Evolutionary conservation across 2,888 invertebrate genomes (phyloP).

Genomic region (Tenthredo notha): DNA sequence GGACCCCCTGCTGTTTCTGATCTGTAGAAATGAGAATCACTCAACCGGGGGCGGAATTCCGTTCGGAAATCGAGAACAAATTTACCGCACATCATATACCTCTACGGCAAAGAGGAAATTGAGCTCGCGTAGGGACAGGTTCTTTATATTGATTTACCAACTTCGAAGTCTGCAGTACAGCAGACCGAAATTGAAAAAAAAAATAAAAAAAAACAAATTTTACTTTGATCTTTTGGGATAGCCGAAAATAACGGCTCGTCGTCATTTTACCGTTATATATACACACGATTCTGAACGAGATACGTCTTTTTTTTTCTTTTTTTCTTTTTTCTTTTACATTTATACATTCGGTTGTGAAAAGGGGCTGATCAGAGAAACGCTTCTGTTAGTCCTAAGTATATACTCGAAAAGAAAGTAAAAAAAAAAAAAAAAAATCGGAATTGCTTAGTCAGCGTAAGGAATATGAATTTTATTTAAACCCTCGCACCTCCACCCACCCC

Average conservation of each 20-base stretch:
- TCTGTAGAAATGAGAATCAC: neutral
- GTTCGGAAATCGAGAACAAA: constrained; percentile 17
- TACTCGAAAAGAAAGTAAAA: neutral
- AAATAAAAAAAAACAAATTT: neutral
- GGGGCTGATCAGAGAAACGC: neutral
- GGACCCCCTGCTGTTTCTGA: neutral
- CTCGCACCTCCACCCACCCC: neutral
- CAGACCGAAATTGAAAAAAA: neutral
- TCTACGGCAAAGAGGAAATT: constrained; percentile 4
- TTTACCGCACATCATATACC: constrained; percentile 30
- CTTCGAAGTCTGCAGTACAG: neutral
- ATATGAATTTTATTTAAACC: constrained; percentile 3
- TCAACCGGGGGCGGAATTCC: neutral
- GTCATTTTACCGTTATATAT: neutral
- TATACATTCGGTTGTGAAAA: neutral
- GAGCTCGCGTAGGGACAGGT: constrained; percentile 22
- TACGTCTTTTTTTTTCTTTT: neutral
- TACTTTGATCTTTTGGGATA: neutral
- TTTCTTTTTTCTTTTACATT: neutral
- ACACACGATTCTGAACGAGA: neutral
- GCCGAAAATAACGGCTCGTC: neutral
- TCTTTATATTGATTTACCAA: constrained; percentile 19
- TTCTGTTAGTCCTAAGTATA: neutral
- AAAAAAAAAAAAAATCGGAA: neutral
- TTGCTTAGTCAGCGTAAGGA: neutral